phyloP scores from a whole-genome alignment of 2,113 vertebrate genomes.

The Phalacrocorax carbo region DNA sequence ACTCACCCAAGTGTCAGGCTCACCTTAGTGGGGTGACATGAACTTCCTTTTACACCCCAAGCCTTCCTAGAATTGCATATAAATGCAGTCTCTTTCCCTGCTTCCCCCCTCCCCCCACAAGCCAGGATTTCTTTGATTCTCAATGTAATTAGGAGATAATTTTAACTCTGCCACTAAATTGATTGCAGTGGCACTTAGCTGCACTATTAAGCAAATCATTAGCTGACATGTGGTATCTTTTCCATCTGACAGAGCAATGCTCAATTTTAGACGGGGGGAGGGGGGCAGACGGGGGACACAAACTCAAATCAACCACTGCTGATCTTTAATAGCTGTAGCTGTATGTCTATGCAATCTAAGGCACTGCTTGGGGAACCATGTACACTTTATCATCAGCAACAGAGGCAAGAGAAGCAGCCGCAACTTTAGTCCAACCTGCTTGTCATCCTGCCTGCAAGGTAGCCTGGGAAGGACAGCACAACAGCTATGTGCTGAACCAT shows the following conservation, averaged over 20 bases:
- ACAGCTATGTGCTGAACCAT: neutral
- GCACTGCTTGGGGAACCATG: neutral
- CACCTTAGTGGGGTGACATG: accelerated
- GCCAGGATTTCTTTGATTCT: neutral
- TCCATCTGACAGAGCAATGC: neutral
- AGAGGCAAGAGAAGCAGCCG: neutral
- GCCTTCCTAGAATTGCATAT: neutral
- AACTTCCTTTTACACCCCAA: neutral
- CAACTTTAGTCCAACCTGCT: neutral
- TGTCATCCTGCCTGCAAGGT: neutral
- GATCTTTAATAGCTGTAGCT: too few species aligned
- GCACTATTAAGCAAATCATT: neutral
- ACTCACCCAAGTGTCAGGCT: neutral
- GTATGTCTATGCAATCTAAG: too few species aligned
- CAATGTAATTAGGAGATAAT: constrained; percentile 40
- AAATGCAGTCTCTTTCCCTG: neutral
- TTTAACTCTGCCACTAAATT: constrained; percentile 28
- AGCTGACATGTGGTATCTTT: neutral
- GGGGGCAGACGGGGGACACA: too few species aligned
- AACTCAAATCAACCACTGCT: too few species aligned
- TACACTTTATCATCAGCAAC: accelerated
- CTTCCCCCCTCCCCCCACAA: neutral
- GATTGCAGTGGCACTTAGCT: constrained; percentile 1
- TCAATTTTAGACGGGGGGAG: neutral
- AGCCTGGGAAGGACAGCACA: neutral